Evolutionary conservation across 2,113 vertebrate genomes (phyloP).

Genomic region (Zosterops japonicus): DNA sequence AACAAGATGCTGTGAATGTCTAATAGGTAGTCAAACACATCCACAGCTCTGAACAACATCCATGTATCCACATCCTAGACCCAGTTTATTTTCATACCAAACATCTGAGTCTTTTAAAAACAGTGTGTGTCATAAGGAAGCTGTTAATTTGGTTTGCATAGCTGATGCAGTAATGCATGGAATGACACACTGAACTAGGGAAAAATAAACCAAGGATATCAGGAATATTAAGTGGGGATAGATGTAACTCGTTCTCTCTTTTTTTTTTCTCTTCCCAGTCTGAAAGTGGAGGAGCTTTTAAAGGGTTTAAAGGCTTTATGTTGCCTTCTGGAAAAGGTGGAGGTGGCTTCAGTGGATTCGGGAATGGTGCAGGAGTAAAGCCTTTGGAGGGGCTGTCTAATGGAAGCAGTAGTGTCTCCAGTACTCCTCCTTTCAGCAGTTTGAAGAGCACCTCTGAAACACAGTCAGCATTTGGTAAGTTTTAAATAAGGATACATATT

Average conservation of each 20-base stretch:
- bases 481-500: not conserved
- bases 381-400: slow-evolving; percentile 81
- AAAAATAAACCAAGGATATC: not conserved
- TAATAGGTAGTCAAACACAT: not conserved
- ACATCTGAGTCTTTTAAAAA: not conserved
- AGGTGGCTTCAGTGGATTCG: slow-evolving; percentile 79
- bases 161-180: not conserved
- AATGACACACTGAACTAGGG: not conserved
- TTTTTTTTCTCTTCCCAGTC: slow-evolving; percentile 65
- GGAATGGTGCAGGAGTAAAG: slow-evolving; percentile 78
- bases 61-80: not conserved
- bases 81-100: slow-evolving; percentile 15
- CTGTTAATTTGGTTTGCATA: not conserved
- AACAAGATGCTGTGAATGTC: not conserved
- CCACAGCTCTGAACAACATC: not conserved
- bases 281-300: slow-evolving; percentile 86
- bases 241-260: not conserved
- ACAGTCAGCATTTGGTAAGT: slow-evolving; percentile 79
- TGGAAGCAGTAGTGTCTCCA: slow-evolving; percentile 71
- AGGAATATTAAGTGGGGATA: not conserved
- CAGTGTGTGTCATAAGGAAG: slow-evolving; percentile 1
- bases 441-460: slow-evolving; percentile 58
- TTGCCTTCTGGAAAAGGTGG: slow-evolving; percentile 64
- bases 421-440: slow-evolving; percentile 60
- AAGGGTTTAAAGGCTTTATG: slow-evolving; percentile 88